Percentiles rank a stretch among this genome's conserved stretches.
These are phyloP conservation scores for Gallinago paraguaiae DNA, from an alignment of 2,113 vertebrate species.

Conservation along the genomic window DNA sequence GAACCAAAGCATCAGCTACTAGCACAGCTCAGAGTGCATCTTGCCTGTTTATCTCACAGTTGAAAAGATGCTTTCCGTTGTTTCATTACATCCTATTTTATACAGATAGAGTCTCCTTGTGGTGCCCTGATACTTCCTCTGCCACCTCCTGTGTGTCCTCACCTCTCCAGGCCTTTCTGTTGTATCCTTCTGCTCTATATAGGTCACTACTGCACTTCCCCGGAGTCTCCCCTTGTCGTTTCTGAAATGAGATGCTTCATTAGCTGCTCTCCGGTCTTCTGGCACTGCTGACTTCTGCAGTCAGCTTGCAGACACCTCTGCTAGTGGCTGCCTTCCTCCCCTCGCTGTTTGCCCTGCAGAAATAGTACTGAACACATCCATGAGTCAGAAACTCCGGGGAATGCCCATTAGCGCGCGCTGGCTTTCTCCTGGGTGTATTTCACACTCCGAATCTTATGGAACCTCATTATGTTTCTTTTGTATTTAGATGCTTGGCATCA, in stretches of 20 bases:
- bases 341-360: conserved; percentile 33
- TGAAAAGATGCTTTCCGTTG: background rate
- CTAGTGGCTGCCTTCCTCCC: conserved; percentile 8
- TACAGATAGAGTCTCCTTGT: background rate
- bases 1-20: background rate
- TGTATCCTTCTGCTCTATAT: conserved; percentile 28
- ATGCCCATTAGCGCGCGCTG: background rate
- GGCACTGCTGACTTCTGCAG: conserved; percentile 30
- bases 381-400: conserved; percentile 37
- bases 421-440: conserved; percentile 8
- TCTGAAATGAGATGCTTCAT: conserved; percentile 62
- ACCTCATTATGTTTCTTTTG: conserved; percentile 1
- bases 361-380: background rate
- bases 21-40: background rate
- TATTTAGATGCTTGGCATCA: background rate
- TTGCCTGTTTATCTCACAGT: background rate
- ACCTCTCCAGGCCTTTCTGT: conserved; percentile 11
- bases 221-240: background rate
- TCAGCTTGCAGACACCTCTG: conserved; percentile 42
- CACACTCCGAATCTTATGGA: background rate
- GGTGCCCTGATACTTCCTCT: background rate
- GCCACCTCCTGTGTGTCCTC: background rate
- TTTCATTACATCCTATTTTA: background rate
- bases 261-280: conserved; percentile 43
- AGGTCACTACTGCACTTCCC: conserved; percentile 48